Evolutionary conservation across 2,888 invertebrate species (phyloP).

Genomic region (Tridacna crocea): DNA sequence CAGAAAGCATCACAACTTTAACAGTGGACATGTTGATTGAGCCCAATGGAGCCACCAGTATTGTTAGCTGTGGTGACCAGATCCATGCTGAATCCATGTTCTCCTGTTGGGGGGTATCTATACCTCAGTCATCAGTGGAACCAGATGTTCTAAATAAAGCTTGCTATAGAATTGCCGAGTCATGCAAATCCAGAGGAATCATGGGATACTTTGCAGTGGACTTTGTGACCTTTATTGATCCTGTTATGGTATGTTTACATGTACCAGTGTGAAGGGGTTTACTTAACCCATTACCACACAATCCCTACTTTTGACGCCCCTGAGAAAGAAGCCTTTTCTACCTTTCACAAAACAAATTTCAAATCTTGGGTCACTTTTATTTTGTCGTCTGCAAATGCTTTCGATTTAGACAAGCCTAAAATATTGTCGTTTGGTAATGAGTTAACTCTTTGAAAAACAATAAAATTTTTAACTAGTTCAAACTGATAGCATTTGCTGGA

Average conservation of each 20-base stretch:
- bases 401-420: too few species aligned
- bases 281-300: too few species aligned
- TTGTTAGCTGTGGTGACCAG: constrained; percentile 83
- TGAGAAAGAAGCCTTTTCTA: too few species aligned
- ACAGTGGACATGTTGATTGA: constrained; percentile 83
- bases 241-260: constrained; percentile 74
- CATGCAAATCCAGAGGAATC: constrained; percentile 82
- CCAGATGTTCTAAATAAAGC: constrained; percentile 79
- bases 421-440: too few species aligned
- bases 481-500: too few species aligned
- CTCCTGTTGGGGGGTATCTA: constrained; percentile 82
- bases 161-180: constrained; percentile 79
- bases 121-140: constrained; percentile 83
- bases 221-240: constrained; percentile 84
- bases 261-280: not conserved
- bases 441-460: too few species aligned
- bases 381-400: too few species aligned
- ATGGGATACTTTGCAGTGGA: constrained; percentile 83
- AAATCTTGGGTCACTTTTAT: too few species aligned
- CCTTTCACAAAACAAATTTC: too few species aligned
- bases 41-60: constrained; percentile 78
- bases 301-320: too few species aligned
- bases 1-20: constrained; percentile 83
- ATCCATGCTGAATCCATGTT: constrained; percentile 82
- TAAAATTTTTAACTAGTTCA: too few species aligned